Base-by-base conservation (phyloP, 2,797 vertebrate species). In the Babyrousa celebensis region DNA sequence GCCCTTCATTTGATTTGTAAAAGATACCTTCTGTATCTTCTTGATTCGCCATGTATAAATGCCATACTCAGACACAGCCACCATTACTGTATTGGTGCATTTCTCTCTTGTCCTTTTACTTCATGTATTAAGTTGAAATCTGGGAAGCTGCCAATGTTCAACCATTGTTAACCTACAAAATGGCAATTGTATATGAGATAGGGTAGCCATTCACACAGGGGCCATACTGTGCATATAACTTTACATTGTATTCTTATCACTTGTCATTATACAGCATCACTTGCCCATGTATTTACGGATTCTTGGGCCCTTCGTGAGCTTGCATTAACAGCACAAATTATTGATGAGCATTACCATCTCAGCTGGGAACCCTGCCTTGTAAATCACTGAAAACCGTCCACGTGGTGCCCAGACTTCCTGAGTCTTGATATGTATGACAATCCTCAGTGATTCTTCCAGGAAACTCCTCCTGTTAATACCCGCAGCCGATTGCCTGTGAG, bases 291-390 rank as follows among this genome's bases (percentile, higher is more conserved):
- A 83, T 84, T 96, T 92, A 58, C 8, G 16, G 79, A 83, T 85
- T 40, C 60, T 16, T 56, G 3, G 48, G 87, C 56, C 74, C 89
- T 85, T 91, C 11, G 0, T 90, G 89, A 82, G 93, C 23, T 88
- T 85, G 52, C 93, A 97, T 97, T 96, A 97, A 94, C 75, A 75
- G 95, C 95, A 97, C 97, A 97, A 98, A 97, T 98, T 95, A 97
- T 98, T 97, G 91, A 97, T 97, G 96, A 96, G 77, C 63, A 92
- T 88, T 96, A 95, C 94, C 67, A 85, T 93, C 86, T 93, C 96
- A 95, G 75, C 48, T 58, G 91, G 94, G 91, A 96, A 54, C 25
- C 70, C 71, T 89, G 67, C 89, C 68, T 83, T 62, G 72, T 97
- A 95, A 97, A 91, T 97, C 96, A 96, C 3, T 89, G 58, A 56